Conservation (phyloP, 1,140 invertebrate genomes). For the Pogonomyrmex californicus region DNA sequence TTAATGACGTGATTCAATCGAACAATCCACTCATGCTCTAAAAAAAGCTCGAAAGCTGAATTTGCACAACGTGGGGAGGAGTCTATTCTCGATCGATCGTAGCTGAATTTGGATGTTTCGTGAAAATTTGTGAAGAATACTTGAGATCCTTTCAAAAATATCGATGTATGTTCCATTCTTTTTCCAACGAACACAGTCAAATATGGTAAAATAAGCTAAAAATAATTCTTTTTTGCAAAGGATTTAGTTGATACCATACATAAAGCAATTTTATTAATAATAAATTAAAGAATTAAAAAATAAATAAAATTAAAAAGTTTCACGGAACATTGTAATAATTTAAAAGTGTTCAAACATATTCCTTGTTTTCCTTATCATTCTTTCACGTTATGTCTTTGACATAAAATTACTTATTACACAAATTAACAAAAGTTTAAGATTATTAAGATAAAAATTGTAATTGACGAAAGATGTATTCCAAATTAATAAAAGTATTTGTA, state of each 20-base stretch:
- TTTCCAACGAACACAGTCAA: slow-evolving; percentile 35
- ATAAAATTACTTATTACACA: neutral
- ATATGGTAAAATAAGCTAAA: slow-evolving; percentile 9
- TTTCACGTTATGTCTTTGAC: neutral
- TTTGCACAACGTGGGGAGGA: slow-evolving; percentile 48
- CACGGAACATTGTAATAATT: neutral
- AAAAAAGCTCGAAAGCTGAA: slow-evolving; percentile 46
- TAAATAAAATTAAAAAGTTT: neutral
- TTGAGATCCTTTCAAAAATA: slow-evolving; percentile 49
- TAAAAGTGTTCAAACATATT: neutral
- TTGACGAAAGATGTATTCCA: neutral
- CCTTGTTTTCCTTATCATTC: neutral
- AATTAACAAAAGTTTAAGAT: neutral
- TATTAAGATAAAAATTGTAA: neutral
- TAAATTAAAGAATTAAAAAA: too few species aligned
- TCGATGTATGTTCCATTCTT: slow-evolving; percentile 35
- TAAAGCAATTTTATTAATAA: neutral
- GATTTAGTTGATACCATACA: neutral
- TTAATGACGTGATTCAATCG: neutral
- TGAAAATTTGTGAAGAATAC: slow-evolving; percentile 54
- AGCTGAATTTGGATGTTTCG: slow-evolving; percentile 31
- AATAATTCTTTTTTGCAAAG: neutral
- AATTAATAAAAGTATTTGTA: neutral
- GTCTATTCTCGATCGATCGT: slow-evolving; percentile 64
- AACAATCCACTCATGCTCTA: slow-evolving; percentile 34